Base-by-base conservation (phyloP, 2,797 vertebrate genomes). In the Phrynocephalus vlangalii region DNA sequence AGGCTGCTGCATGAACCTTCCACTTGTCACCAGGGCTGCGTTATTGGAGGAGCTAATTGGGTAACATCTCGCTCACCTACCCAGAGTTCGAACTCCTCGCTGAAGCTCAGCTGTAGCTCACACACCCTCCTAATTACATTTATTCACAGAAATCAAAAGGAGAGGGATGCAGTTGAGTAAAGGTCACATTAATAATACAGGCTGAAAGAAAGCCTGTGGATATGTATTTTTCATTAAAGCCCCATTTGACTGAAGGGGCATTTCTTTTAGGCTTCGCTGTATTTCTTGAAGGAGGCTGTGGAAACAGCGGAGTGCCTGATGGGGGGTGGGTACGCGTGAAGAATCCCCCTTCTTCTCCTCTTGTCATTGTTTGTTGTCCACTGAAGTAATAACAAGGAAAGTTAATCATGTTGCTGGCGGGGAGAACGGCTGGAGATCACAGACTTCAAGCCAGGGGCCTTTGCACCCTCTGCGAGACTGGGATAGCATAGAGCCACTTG, bases 121-220 rank as follows among this genome's bases (percentile, higher is more conserved):
- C 85, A 83, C 87, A 90, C 92, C 71, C 95, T 92, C 94, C 95
- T 96, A 96, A 97, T 96, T 96, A 93, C 93, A 44, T 92, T 93
- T 97, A 97, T 97, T 97, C 97, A 96, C 96, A 97, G 97, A 96
- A 96, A 96, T 96, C 96, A 95, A 94, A 90, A 94, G 73, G 83
- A 95, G 96, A 94, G 94, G 90, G 88, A 93, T 94, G 94, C 95
- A 94, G 96, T 94, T 95, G 96, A 94, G 92, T 96, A 97, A 98
- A 98, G 97, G 97, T 97, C 97, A 97, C 95, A 93, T 91, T 94
- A 94, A 94, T 93, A 92, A 96, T 93, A 89, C 87, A 92, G 92
- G 84, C 90, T 93, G 92, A 50, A 93, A 92, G 90, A 90, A 92
- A 91, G 91, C 93, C 89, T 90, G 75, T 79, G 91, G 93, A 6